Percentiles rank a stretch among this genome's conserved stretches.
phyloP scores from a whole-genome alignment of 2,888 invertebrate species.

The Periphyllus acericola region DNA sequence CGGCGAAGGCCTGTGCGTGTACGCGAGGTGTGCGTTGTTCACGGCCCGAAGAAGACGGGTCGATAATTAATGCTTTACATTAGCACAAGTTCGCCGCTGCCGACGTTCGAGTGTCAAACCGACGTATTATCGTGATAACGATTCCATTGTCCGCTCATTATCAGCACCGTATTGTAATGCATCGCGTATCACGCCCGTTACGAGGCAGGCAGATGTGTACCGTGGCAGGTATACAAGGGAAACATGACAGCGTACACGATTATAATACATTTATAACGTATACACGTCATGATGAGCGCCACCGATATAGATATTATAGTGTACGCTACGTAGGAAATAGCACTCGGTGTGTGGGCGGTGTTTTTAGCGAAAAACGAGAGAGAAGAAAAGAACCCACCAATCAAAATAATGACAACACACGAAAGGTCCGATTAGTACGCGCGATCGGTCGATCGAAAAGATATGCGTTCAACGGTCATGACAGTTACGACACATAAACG shows the following conservation, averaged over 20 bases:
- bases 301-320: too few relatives aligned
- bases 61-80: constrained; percentile 30
- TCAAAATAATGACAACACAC: too few relatives aligned
- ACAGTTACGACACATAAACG: too few relatives aligned
- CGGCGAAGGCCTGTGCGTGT: constrained; percentile 1
- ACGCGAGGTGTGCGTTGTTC: neutral
- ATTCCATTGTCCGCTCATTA: constrained; percentile 2
- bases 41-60: neutral
- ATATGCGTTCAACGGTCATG: too few relatives aligned
- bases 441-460: too few relatives aligned
- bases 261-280: too few relatives aligned
- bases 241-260: constrained; percentile 1
- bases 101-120: neutral
- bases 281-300: too few relatives aligned
- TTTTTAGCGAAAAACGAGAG: too few relatives aligned
- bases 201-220: neutral
- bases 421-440: too few relatives aligned
- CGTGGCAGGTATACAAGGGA: neutral
- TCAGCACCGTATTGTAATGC: neutral
- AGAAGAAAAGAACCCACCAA: too few relatives aligned
- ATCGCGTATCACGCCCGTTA: neutral
- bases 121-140: constrained; percentile 10
- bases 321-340: too few relatives aligned
- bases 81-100: neutral
- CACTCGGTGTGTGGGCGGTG: too few relatives aligned